A percentile compares a stretch with the other conserved stretches of the same genome.
Evolutionary conservation across 2,113 vertebrate species (phyloP).

Genomic region (Ranitomeya imitator): DNA sequence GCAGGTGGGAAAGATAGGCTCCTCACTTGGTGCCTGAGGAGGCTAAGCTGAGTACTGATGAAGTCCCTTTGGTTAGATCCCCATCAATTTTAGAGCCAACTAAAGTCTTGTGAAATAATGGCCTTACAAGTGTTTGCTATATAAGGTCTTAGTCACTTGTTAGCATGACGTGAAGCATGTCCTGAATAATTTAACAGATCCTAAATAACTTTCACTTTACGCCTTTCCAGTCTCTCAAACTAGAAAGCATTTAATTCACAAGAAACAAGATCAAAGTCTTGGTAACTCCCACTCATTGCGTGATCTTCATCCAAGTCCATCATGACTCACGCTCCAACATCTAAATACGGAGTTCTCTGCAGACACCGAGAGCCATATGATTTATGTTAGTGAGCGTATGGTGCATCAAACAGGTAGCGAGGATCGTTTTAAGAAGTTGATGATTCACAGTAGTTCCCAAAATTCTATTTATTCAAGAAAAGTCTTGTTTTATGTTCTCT

Average conservation of each 20-base stretch:
- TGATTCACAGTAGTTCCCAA: slow-evolving; percentile 21
- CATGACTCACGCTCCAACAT: slow-evolving; percentile 23
- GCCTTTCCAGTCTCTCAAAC: slow-evolving; percentile 12
- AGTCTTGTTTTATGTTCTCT: neutral
- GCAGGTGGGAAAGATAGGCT: too few species aligned
- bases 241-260: slow-evolving; percentile 21
- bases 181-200: neutral
- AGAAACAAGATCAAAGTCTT: slow-evolving; percentile 22
- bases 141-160: neutral
- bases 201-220: slow-evolving; percentile 28
- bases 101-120: neutral
- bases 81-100: neutral
- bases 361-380: neutral
- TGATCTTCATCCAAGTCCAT: neutral
- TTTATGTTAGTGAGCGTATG: neutral
- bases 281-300: neutral
- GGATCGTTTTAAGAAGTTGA: slow-evolving; percentile 6
- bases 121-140: neutral
- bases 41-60: too few species aligned
- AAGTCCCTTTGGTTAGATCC: too few species aligned
- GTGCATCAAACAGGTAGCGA: neutral
- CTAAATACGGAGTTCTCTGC: slow-evolving; percentile 11
- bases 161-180: neutral
- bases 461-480: neutral
- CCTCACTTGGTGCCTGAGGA: too few species aligned